Evolutionary conservation across 2,888 invertebrate species (phyloP), one percentile per base, ranked within the genome.

Genomic region (Villa cingulata): DNA sequence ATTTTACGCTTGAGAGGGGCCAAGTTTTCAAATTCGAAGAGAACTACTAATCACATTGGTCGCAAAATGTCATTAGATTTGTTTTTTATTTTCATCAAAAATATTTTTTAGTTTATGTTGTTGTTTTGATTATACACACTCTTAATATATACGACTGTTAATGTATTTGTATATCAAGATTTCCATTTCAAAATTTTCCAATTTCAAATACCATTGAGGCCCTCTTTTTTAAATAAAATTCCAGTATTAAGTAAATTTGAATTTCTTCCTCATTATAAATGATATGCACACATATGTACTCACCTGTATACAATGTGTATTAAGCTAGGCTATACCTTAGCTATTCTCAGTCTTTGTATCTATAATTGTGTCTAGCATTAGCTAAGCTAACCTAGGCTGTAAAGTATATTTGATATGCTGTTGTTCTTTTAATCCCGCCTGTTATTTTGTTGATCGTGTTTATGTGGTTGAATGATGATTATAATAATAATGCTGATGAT

Each of bases 171-270:
- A 2, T 32, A 12, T 32, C 43, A 38, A 46, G 48, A 42, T 46
- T 46, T 48, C 43, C 36, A 46, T 46, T 43, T 48, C 43, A 42
- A 46, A 39, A 45, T 43, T 19, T 37, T n/a, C n/a, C 29, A 20
- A 23, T 15, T n/a, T 32, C 37, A 44, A 41, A 44, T 44, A 27
- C 16, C 37, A 32, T 32, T 32, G 12, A 32, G 12, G 29, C 6
- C 29, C 29, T 12, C 36, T 37, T 41, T 41, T 20, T 23, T 16
- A 40, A 27, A 27, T 9, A 32, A 12, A 32, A 12, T 32, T 32
- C 12, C 29, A 32, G 12, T 14, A 32, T 32, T 36, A 34, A 12
- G 15, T n/a, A 34, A 14, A 16, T 14, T 18, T 32, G 42, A 16
- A 17, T 32, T 40, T 19, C 34, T 45, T 40, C 40, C n/a, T n/a